Evolutionary conservation across 2,113 vertebrate genomes (phyloP).

Genomic region (Xerus inauris): DNA sequence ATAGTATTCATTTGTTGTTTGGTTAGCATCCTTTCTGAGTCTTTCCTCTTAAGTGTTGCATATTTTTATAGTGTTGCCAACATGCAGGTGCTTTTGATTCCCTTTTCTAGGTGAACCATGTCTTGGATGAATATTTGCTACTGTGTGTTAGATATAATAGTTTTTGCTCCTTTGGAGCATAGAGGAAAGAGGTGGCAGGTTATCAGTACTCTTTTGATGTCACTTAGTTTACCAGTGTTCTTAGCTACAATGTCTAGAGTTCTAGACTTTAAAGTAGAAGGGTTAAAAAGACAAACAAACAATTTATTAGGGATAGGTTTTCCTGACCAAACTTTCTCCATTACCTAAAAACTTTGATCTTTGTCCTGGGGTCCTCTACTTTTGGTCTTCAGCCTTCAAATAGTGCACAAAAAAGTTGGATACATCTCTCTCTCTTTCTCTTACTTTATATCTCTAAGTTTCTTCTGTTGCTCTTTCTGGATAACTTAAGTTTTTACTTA

Average conservation of each 20-base stretch:
- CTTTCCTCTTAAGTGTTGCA: not conserved
- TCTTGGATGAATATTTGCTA: constrained; percentile 16
- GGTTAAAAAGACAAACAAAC: not conserved
- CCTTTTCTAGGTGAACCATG: not conserved
- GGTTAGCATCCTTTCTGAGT: not conserved
- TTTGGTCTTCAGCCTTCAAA: not conserved
- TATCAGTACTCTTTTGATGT: not conserved
- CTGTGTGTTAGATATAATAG: not conserved
- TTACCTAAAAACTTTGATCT: not conserved
- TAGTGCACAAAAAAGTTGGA: not conserved
- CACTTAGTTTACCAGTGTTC: not conserved
- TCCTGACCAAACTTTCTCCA: not conserved
- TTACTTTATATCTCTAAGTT: not conserved
- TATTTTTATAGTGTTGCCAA: not conserved
- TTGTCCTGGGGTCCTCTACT: not conserved
- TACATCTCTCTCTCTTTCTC: not conserved
- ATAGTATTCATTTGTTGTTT: not conserved
- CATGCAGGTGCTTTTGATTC: not conserved
- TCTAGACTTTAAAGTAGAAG: not conserved
- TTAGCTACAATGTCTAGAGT: not conserved
- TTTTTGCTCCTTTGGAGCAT: not conserved
- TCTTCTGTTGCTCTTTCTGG: not conserved
- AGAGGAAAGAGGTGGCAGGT: not conserved
- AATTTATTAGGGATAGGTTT: not conserved
- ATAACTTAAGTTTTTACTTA: not conserved